phyloP scores from a whole-genome alignment of 2,888 invertebrate genomes.

The Seira ritae region DNA sequence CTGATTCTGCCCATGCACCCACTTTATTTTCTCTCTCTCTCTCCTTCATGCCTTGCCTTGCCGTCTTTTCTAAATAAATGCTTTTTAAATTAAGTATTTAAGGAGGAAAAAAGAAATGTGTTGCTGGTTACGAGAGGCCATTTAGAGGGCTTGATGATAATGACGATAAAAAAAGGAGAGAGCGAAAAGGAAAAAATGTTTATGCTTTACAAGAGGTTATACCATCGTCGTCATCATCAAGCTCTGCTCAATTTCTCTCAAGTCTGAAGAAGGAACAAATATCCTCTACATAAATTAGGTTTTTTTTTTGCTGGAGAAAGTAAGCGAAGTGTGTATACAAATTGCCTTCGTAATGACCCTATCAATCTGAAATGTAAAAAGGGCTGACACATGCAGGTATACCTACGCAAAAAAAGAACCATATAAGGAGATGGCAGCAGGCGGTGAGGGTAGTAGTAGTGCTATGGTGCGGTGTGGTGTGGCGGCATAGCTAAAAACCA shows the following conservation, averaged over 20 bases:
- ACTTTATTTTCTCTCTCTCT: neutral
- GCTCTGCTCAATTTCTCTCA: neutral
- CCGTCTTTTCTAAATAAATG: constrained; percentile 7
- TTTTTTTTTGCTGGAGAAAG: neutral
- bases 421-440: no score
- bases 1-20: no score
- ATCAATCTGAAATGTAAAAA: constrained; percentile 40
- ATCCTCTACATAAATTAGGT: constrained; percentile 38
- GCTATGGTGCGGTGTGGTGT: no score
- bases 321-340: constrained; percentile 34
- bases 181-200: neutral
- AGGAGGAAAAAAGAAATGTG: neutral
- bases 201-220: neutral
- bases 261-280: neutral
- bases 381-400: constrained; percentile 32
- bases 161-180: neutral
- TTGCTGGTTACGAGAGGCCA: constrained; percentile 11
- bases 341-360: constrained; percentile 47
- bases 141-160: neutral
- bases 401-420: constrained; percentile 4
- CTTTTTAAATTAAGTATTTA: constrained; percentile 11
- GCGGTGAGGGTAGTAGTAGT: no score
- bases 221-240: no score
- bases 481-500: neutral
- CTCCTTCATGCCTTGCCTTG: neutral